Percentiles rank a stretch among this genome's conserved stretches.
phyloP scores from a whole-genome alignment of 2,797 vertebrate genomes.

The Leucoraja ocellata region DNA sequence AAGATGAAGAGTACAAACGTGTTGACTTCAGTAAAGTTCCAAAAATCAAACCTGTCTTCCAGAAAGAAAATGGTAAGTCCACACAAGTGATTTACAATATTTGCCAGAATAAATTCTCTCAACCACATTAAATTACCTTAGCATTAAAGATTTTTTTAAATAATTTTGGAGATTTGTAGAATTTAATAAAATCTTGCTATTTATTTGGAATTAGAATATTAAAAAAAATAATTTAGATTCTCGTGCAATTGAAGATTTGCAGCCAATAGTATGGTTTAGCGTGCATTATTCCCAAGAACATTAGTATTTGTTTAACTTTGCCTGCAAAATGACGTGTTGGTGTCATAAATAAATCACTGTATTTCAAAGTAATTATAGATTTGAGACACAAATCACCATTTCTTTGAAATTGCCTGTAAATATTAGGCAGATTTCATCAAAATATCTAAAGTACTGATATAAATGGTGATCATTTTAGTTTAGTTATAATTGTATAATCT shows the following conservation, averaged over 20 bases:
- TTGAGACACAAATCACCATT: background rate
- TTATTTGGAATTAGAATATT: background rate
- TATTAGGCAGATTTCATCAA: background rate
- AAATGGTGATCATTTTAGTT: background rate
- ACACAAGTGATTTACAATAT: background rate
- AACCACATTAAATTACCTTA: no score
- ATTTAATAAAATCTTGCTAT: background rate
- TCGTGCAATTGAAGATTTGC: background rate
- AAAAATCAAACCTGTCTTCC: constrained; percentile 87
- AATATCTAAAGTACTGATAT: background rate
- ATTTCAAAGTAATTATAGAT: background rate
- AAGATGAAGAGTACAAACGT: constrained; percentile 91
- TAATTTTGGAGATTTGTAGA: background rate
- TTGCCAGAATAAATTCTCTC: background rate
- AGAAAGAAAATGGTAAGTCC: constrained; percentile 80
- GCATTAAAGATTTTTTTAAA: background rate
- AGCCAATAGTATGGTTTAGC: background rate
- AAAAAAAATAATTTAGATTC: background rate
- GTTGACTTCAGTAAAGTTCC: constrained; percentile 94
- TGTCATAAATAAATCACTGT: background rate
- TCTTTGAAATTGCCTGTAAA: background rate
- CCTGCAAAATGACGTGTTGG: background rate
- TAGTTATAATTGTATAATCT: background rate
- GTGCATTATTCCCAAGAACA: background rate
- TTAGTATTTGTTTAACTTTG: background rate